Evolutionary conservation across 2,888 invertebrate genomes (phyloP).

Genomic region (Mongoloraphidia duomilia): DNA sequence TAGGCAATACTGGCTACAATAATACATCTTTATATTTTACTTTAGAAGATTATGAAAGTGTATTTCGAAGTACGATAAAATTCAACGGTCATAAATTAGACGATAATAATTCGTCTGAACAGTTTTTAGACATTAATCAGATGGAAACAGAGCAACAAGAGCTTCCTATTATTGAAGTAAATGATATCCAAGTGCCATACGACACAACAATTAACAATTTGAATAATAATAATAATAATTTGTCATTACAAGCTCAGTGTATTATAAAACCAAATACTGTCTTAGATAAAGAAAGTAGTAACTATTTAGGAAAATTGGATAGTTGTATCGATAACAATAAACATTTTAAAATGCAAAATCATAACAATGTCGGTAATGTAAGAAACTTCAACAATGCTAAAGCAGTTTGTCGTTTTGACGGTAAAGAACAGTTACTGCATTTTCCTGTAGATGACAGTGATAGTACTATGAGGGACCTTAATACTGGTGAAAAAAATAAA

Average conservation of each 20-base stretch:
- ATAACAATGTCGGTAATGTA: too few relatives aligned
- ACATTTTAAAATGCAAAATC: too few relatives aligned
- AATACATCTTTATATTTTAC: conserved; percentile 18
- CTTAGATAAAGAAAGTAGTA: too few relatives aligned
- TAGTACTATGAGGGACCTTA: not conserved
- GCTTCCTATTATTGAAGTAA: not conserved
- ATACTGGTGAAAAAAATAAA: too few relatives aligned
- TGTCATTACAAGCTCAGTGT: not conserved
- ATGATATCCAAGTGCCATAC: conserved; percentile 3
- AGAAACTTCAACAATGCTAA: too few relatives aligned
- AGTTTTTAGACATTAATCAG: not conserved
- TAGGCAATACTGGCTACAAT: too few relatives aligned
- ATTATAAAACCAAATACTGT: too few relatives aligned
- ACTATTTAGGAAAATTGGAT: too few relatives aligned
- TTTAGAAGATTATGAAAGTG: conserved; percentile 52
- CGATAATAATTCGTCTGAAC: not conserved
- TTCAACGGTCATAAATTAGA: not conserved
- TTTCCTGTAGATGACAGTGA: not conserved
- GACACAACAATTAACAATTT: not conserved
- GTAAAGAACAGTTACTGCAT: too few relatives aligned
- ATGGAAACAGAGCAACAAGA: not conserved
- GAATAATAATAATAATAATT: not conserved
- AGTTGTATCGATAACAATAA: too few relatives aligned
- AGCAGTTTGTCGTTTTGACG: too few relatives aligned
- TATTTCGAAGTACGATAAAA: conserved; percentile 32